Evolutionary conservation across 1,140 invertebrate species (phyloP), one percentile per base, ranked within the genome.

Genomic region (Antheraea pernyi): DNA sequence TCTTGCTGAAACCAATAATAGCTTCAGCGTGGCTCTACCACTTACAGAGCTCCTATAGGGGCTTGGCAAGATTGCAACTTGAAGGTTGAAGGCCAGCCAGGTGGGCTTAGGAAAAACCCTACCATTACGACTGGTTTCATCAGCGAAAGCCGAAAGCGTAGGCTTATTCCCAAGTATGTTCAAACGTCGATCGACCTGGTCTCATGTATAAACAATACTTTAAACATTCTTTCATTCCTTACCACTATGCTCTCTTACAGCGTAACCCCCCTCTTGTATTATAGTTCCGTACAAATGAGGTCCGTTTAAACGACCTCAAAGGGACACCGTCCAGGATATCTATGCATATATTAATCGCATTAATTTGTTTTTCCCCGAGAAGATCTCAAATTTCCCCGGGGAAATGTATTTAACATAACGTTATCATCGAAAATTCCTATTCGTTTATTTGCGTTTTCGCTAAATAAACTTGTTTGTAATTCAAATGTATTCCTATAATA

Each of bases 361-460:
- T 30, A 60, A 60, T 60, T 60, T 60, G 22, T 59, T 59, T 10
- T 19, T 7, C 13, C 37, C 60, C 16, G 36, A 62, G 22, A 37
- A 11, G 22, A 7, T n/a, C 60, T 11, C 22, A 22, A 62, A 62
- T 62, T 62, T 62, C 60, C 22, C 60, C 22, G 10, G 22, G 60
- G 60, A 53, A 53, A 18, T 58, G 59, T 71, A 67, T 71, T 71
- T 71, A 71, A 67, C 65, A 63, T 66, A 71, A 64, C 65, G 65
- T 71, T 71, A 58, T 59, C 58, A 46, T 60, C 46, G 46, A 53
- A 53, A 53, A 53, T 53, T 53, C 46, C 1, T 53, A 53, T 5
- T 53, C 46, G 16, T 53, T 53, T n/a, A 53, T 53, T 53, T 53
- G 16, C 9, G 13, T 53, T 53, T 13, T 53, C 64, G 53, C 53